These are phyloP conservation scores for Drosophila monieri DNA, from an alignment of 2,888 invertebrate species.

Conservation along the genomic window DNA sequence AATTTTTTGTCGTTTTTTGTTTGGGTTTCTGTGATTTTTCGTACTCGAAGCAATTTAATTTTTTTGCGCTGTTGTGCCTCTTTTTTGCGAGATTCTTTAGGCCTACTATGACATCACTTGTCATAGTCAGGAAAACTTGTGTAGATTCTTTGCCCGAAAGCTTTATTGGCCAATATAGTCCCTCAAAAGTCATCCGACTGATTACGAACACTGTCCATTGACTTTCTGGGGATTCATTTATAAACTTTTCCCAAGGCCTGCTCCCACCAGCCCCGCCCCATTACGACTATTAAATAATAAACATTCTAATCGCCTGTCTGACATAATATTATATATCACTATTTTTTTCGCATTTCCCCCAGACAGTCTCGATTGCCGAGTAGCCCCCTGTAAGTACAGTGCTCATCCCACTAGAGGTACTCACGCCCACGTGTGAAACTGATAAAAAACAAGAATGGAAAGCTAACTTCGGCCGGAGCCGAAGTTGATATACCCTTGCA, in stretches of 20 bases:
- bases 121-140: constrained; percentile 37
- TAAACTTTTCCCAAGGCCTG: background rate
- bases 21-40: constrained; percentile 22
- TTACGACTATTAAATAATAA: constrained; percentile 15
- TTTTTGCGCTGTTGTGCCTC: constrained; percentile 60
- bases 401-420: constrained; percentile 6
- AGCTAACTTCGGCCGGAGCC: too few species aligned
- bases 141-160: too few species aligned
- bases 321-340: constrained; percentile 18
- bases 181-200: too few species aligned
- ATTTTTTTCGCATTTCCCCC: constrained; percentile 4
- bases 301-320: constrained; percentile 13
- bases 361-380: constrained; percentile 15
- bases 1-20: constrained; percentile 13
- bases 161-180: too few species aligned
- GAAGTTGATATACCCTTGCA: too few species aligned
- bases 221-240: background rate
- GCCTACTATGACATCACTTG: constrained; percentile 66
- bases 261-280: background rate
- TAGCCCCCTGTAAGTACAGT: constrained; percentile 5
- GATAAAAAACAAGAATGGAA: too few species aligned
- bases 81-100: constrained; percentile 42
- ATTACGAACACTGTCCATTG: too few species aligned
- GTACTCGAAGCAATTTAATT: constrained; percentile 68
- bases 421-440: constrained; percentile 20